Percentiles rank a stretch among this genome's conserved stretches.
phyloP scores from a whole-genome alignment of 2,113 vertebrate species.

The Heliornis fulica region DNA sequence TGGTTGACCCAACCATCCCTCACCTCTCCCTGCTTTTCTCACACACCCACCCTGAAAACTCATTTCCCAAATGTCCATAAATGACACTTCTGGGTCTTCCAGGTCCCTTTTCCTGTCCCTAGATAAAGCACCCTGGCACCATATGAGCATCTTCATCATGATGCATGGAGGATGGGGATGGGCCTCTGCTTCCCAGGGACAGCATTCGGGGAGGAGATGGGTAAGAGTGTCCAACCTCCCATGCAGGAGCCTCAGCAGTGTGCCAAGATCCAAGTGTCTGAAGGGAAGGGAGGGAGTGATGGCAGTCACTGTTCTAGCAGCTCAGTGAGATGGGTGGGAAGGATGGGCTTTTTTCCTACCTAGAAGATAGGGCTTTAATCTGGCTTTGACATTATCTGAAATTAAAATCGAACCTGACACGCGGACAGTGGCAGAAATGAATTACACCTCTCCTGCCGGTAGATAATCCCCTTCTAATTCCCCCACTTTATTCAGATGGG shows the following conservation, averaged over 20 bases:
- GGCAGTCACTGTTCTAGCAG: not conserved
- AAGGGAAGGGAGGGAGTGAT: not conserved
- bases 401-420: slow-evolving; percentile 77
- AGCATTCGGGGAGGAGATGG: not conserved
- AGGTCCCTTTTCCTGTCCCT: not conserved
- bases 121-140: not conserved
- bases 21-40: not conserved
- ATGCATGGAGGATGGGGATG: accelerated
- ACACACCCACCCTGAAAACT: not conserved
- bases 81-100: not conserved
- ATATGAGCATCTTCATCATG: not conserved
- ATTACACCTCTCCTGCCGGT: slow-evolving; percentile 25
- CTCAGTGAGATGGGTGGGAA: not conserved
- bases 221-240: not conserved
- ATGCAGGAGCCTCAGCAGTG: not conserved
- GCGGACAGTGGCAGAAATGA: slow-evolving; percentile 60
- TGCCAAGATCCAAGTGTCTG: not conserved
- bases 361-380: slow-evolving; percentile 43
- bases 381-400: slow-evolving; percentile 75
- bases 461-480: slow-evolving; percentile 60
- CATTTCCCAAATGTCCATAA: not conserved
- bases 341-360: not conserved
- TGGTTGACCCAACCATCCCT: not conserved
- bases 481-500: slow-evolving; percentile 41
- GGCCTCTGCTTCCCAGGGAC: not conserved